These are phyloP conservation scores for Hormiphora californensis DNA, from an alignment of 37 sponge, comb jelly and placozoan species.

Conservation along the genomic window DNA sequence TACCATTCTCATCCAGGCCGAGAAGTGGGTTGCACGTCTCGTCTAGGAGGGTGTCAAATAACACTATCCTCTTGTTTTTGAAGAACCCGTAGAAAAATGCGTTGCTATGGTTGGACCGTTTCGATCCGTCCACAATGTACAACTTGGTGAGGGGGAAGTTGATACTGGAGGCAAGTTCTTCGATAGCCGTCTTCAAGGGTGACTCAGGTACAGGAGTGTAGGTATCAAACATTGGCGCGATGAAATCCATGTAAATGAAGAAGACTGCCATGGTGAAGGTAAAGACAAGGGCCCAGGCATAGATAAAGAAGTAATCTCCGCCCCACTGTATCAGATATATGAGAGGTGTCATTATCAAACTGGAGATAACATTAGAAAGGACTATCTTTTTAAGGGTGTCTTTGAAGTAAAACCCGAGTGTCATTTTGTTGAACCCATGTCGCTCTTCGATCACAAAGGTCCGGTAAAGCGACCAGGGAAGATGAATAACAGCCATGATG, in stretches of 20 bases:
- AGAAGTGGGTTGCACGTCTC: constrained; percentile 37
- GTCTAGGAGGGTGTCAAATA: constrained; percentile 90
- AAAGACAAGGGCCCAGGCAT: constrained; percentile 79
- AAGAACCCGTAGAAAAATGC: constrained; percentile 97
- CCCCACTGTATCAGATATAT: constrained; percentile 77
- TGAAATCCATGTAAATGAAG: constrained; percentile 80
- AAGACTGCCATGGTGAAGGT: constrained; percentile 63
- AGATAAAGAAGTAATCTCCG: constrained; percentile 88
- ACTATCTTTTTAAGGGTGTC: constrained; percentile 74
- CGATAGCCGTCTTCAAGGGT: constrained; percentile 68
- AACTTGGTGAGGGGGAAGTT: constrained; percentile 86
- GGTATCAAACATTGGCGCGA: constrained; percentile 94
- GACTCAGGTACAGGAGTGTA: constrained; percentile 87
- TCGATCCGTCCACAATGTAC: constrained; percentile 84
- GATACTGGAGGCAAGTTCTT: constrained; percentile 63
- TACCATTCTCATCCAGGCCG: constrained; percentile 19
- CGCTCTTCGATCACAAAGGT: constrained; percentile 84
- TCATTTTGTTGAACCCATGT: constrained; percentile 98
- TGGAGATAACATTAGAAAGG: constrained; percentile 56
- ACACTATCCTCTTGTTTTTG: constrained; percentile 87
- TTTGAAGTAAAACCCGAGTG: constrained; percentile 73
- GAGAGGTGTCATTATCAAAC: constrained; percentile 57
- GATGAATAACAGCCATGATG: constrained; percentile 57
- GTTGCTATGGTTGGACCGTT: constrained; percentile 89
- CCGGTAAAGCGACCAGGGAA: constrained; percentile 77